Evolutionary conservation across 1,140 invertebrate genomes (phyloP).

Genomic region (Rhyzopertha dominica): DNA sequence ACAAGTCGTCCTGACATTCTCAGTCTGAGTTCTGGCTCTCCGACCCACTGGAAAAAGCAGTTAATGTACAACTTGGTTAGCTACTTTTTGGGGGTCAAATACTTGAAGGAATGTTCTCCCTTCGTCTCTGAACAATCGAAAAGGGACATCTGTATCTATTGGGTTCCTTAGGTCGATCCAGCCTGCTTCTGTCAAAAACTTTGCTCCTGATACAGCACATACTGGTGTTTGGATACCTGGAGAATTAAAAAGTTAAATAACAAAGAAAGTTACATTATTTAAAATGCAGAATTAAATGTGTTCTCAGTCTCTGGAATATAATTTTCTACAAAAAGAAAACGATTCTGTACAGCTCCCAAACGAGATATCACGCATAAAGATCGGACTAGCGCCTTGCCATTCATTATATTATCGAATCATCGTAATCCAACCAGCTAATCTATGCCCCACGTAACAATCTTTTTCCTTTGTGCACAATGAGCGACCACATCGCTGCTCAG

Average conservation of each 20-base stretch:
- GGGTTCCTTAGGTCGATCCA: constrained; percentile 73
- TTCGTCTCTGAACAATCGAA: constrained; percentile 72
- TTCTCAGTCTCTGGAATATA: neutral
- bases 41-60: constrained; percentile 66
- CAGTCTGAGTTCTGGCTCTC: constrained; percentile 63
- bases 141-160: constrained; percentile 70
- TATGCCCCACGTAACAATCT: too few relatives aligned
- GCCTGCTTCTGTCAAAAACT: constrained; percentile 69
- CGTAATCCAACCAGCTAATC: neutral
- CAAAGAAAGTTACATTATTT: neutral
- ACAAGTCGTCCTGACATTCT: constrained; percentile 74
- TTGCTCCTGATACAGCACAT: constrained; percentile 78
- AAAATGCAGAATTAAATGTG: neutral
- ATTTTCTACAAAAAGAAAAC: neutral
- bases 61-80: neutral
- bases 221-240: constrained; percentile 71
- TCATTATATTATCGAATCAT: constrained; percentile 3
- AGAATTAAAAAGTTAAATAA: constrained; percentile 10
- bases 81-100: constrained; percentile 19
- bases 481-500: too few relatives aligned
- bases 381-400: too few relatives aligned
- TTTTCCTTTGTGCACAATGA: too few relatives aligned
- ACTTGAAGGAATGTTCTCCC: constrained; percentile 74
- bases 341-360: neutral
- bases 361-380: neutral